Base-by-base conservation (phyloP, 1,140 invertebrate species). In the Atopsyche davidsoni region DNA sequence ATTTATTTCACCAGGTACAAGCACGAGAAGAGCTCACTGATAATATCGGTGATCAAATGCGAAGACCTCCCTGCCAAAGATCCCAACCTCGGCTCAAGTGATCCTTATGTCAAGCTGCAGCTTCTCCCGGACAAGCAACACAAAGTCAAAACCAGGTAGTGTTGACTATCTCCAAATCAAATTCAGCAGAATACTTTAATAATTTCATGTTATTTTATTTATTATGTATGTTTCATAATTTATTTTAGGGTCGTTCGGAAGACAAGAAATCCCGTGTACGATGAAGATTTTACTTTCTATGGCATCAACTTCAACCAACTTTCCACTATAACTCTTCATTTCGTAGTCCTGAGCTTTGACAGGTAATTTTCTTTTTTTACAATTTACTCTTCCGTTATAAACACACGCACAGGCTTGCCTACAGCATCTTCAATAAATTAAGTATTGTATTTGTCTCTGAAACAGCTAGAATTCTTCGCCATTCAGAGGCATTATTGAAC, bases 261-360 rank as follows among this genome's bases (percentile, higher is more conserved):
- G 62, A 96, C 92, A 7, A 76, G 85, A 11, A 90, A 92, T 71
- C 94, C 94, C 0, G 82, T 93, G 4, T 97, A 96, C 68, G 92
- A 97, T 62, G 94, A 97, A 67, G 92, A 96, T 63, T 96, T 97
- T 64, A 96, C 92, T 1, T 96, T 97, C 76, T 96, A 94, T 63
- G 92, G 92, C 22, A 84, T 96, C 52, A 85, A 81, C 24, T 80
- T 83, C 41, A 83, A 85, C 59, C 90, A 94, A 65, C 72, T 96
- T 7, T 73, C 89, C 67, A 85, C 80, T 62, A 89, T 89, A 61
- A 92, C 89, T 11, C 74, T 97, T 14, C 92, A 97, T 70, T 95
- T 97, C 65, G 89, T 95, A 21, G 86, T 94, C 2, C 79, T 98
- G 53, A 96, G 92, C 68, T 98, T 97, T 69, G 96, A 98, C 72